Evolutionary conservation across 2,888 invertebrate species (phyloP), one percentile per base, ranked within the genome.

Genomic region (Aromia moschata): DNA sequence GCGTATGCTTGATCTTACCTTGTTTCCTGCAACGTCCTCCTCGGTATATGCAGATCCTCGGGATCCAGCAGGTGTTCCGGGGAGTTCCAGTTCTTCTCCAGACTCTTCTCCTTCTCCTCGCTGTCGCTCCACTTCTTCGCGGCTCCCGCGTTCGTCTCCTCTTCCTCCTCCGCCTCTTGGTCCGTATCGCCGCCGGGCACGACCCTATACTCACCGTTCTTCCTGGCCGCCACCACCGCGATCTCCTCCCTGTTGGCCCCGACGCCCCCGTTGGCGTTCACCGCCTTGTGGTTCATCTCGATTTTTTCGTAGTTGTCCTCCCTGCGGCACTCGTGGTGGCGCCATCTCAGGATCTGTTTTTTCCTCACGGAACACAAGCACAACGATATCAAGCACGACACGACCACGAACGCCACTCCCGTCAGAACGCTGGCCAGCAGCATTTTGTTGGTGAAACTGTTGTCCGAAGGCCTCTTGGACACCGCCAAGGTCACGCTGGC

Each of bases 291-390:
- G 77, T 86, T 88, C 83, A 90, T 86, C 77, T 91, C 91, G 67
- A 92, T 91, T 83, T 91, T 92, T 77, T 91, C 91, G 75, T 91
- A 91, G 79, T 87, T 90, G 72, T 90, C 90, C 64, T 81, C 81
- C 1, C 79, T 70, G 4, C 78, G 65, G 30, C 78, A 72, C 61
- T 84, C 80, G 9, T 81, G 79, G 16, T 79, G 81, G 10, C 79
- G 74, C 69, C 81, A 77, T 14, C 86, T 84, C 77, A 86, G 83
- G 76, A 87, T 85, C 70, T 87, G 84, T 75, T 84, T 84, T 75
- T 87, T 87, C 64, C 87, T 84, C 55, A 84, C 73, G 14, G 84
- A 82, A 65, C 84, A 84, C 70, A 88, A 84, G 76, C 89, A 90
- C 63, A 90, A 80, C 67, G 87, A 86, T 72, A 87, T 83, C 75